Conservation (phyloP, 2,113 vertebrate species). For the Nannobrachium achirus region DNA sequence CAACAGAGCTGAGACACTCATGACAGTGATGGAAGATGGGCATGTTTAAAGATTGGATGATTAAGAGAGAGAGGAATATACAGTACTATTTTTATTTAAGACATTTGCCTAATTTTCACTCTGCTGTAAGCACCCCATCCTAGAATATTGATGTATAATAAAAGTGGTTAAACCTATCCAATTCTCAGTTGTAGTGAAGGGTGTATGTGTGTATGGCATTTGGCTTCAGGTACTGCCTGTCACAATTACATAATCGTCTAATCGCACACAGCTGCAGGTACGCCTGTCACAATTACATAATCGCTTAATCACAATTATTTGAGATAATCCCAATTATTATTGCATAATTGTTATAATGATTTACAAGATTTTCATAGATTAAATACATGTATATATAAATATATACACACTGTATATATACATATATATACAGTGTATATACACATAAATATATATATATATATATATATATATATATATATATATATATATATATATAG, state of each 20-base stretch:
- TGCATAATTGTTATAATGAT: no score
- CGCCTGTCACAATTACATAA: no score
- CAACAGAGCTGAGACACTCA: slow-evolving; percentile 41
- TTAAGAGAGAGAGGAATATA: slow-evolving; percentile 14
- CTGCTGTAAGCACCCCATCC: not conserved
- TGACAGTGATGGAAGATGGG: not conserved
- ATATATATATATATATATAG: no score
- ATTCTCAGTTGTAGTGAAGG: not conserved
- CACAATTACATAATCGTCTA: no score
- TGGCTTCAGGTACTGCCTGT: not conserved
- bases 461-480: no score
- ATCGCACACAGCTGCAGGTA: not conserved
- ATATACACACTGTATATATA: no score
- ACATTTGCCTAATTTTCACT: not conserved
- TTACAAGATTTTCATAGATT: no score
- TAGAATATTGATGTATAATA: not conserved
- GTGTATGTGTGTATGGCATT: not conserved
- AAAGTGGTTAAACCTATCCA: not conserved
- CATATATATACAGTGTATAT: no score
- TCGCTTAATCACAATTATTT: no score
- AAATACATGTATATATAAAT: no score
- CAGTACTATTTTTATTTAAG: not conserved
- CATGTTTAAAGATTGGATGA: slow-evolving; percentile 29
- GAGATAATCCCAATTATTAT: no score
- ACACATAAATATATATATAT: no score